Conservation (phyloP, 2,888 invertebrate species). For the Polyommatus icarus region DNA sequence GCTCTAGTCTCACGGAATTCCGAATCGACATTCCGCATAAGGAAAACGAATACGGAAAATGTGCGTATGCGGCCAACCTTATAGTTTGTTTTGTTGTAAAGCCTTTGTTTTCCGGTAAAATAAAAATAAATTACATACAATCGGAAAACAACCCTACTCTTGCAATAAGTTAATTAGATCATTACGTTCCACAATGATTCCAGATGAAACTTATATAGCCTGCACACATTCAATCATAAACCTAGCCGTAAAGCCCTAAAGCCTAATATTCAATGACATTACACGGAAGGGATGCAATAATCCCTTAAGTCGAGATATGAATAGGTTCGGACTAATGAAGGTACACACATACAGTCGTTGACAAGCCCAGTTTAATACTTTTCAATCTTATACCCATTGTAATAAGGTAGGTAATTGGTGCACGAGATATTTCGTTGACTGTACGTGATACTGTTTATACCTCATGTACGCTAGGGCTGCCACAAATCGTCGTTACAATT, state of each 20-base stretch:
- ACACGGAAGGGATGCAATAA: constrained; percentile 37
- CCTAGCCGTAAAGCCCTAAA: constrained; percentile 29
- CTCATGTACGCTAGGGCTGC: constrained; percentile 23
- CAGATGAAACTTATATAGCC: not conserved
- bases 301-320: constrained; percentile 51
- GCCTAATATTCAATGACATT: constrained; percentile 34
- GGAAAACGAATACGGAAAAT: no score
- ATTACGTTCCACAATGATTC: not conserved
- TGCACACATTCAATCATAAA: not conserved
- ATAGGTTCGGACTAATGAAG: constrained; percentile 54
- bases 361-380: not conserved
- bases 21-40: no score
- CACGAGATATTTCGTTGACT: not conserved
- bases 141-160: not conserved
- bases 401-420: not conserved
- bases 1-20: no score
- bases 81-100: no score
- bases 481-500: not conserved
- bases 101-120: no score
- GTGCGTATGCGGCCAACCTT: no score
- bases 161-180: not conserved
- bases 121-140: not conserved
- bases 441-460: constrained; percentile 34
- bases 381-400: not conserved
- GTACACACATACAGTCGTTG: constrained; percentile 26